Conservation (phyloP, 2,888 invertebrate species). For the Linyphia triangularis region DNA sequence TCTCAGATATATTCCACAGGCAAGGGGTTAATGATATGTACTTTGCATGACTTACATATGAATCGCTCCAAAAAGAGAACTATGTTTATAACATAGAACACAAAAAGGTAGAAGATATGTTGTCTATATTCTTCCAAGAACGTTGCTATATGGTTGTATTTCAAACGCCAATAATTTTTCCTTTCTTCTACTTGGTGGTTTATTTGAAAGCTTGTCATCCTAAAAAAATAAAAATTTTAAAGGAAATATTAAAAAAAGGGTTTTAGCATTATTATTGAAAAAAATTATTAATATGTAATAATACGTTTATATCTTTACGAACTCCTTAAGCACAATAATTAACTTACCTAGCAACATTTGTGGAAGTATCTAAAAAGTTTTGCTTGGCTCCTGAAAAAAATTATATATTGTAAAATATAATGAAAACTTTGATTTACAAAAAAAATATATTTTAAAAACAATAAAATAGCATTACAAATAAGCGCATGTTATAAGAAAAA, state of each 20-base stretch:
- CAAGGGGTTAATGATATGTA: not conserved
- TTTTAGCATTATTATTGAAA: not conserved
- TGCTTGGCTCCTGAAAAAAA: conserved; percentile 88
- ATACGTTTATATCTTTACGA: too few relatives aligned
- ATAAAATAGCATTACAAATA: too few relatives aligned
- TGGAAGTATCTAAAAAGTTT: conserved; percentile 95
- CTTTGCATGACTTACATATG: conserved; percentile 81
- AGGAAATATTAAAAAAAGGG: not conserved
- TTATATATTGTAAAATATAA: too few relatives aligned
- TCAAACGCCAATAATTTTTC: conserved; percentile 83
- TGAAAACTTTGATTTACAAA: too few relatives aligned
- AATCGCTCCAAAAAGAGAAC: conserved; percentile 95
- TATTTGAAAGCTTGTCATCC: conserved; percentile 96
- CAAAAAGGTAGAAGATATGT: conserved; percentile 95
- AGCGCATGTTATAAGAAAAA: too few relatives aligned
- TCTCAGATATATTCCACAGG: too few relatives aligned
- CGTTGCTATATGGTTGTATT: conserved; percentile 93
- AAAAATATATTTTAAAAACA: too few relatives aligned
- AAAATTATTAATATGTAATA: not conserved
- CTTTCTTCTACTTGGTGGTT: conserved; percentile 86
- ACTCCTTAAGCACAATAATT: not conserved
- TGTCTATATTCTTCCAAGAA: conserved; percentile 97
- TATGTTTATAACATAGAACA: conserved; percentile 95
- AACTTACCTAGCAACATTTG: conserved; percentile 88
- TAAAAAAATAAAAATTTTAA: conserved; percentile 12